Evolutionary conservation across 2,113 vertebrate species (phyloP), one percentile per base, ranked within the genome.

Genomic region (Dipodomys merriami): DNA sequence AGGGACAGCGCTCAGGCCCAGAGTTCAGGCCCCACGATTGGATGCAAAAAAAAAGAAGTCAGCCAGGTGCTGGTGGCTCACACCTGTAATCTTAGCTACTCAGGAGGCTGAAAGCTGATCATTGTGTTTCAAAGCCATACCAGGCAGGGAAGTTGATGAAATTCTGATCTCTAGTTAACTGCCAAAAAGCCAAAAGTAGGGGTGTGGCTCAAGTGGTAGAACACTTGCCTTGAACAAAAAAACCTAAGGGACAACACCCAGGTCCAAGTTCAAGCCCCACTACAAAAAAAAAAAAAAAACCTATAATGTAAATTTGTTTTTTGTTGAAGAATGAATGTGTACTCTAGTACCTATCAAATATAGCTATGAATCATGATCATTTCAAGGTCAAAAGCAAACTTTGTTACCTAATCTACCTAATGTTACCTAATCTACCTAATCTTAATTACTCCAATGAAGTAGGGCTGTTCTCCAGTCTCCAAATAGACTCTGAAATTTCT

Each of bases 311-410:
- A 18, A 67, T 71, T 30, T 74, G 68, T 29, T 44, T 73, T 27
- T 62, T 69, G 57, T 35, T 65, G 65, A 77, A 67, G 22, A 57
- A 35, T n/a, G 20, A n/a, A 76, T 73, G 62, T 78, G 30, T 62
- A 79, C 91, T 35, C 72, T 60, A 81, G 7, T 71, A 25, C 65
- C 69, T 80, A 62, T 29, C 39, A 67, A 80, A 68, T 33, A 22
- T 60, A 80, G 73, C 78, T 78, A 53, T 9, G 8, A 78, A 76
- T 86, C 60, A 39, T 78, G 94, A 85, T 5, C 6, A 83, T 77
- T 65, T 83, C 49, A 88, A 62, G 6, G 44, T 71, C 79, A 46
- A 82, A 90, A 93, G 64, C 33, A 88, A 71, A 83, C 27, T 46
- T 76, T 84, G 16, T 79, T 65, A 79, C 35, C 39, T 25, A 57